These are phyloP conservation scores for Psephotus haematonotus DNA, from an alignment of 2,113 vertebrate genomes.

Conservation along the genomic window DNA sequence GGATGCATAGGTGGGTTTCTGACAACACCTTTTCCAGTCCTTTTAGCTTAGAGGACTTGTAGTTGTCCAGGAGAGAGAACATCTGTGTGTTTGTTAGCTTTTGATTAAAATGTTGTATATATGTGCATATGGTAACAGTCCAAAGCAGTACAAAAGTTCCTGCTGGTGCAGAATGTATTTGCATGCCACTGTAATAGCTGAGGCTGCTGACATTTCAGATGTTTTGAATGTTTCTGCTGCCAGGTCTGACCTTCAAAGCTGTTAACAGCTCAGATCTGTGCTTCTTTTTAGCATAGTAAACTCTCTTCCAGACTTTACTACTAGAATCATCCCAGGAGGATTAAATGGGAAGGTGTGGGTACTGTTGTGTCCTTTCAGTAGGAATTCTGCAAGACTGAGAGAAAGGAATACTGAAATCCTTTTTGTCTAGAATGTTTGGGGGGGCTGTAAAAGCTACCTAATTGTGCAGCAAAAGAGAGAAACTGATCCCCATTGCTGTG, in stretches of 20 bases:
- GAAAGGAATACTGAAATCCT: background rate
- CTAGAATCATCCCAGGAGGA: background rate
- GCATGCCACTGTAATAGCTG: background rate
- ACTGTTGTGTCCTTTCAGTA: background rate
- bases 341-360: background rate
- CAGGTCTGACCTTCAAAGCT: conserved; percentile 3
- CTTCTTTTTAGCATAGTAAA: background rate
- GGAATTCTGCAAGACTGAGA: background rate
- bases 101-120: background rate
- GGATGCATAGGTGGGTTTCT: background rate
- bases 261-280: background rate
- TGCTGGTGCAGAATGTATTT: conserved; percentile 9
- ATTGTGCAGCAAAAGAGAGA: background rate
- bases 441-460: background rate
- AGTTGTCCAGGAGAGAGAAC: background rate
- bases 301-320: background rate
- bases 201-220: conserved; percentile 32
- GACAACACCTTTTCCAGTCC: background rate
- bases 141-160: background rate
- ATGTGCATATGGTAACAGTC: background rate
- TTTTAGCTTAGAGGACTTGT: background rate
- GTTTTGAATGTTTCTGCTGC: conserved; percentile 19
- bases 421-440: background rate
- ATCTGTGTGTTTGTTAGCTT: background rate
- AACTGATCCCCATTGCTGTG: background rate